Conservation (phyloP, 2,797 vertebrate species). For the Syndactyla subalaris region DNA sequence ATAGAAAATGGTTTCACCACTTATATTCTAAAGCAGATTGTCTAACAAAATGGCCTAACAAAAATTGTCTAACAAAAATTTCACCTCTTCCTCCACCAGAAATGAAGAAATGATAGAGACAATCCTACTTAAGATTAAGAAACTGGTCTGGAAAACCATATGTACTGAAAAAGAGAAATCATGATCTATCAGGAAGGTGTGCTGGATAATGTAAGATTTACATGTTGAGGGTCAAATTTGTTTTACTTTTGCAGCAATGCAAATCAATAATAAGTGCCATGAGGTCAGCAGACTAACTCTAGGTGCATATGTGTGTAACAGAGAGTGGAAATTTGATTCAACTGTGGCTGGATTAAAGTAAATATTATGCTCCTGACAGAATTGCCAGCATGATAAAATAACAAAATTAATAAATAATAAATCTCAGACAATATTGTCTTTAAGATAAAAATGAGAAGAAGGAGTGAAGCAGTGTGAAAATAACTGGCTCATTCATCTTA, state of each 20-base stretch:
- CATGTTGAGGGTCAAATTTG: not conserved
- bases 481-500: conserved; percentile 33
- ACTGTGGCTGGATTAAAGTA: not conserved
- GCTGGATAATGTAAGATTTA: not conserved
- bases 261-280: not conserved
- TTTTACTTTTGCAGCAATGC: not conserved
- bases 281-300: not conserved
- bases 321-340: conserved; percentile 26
- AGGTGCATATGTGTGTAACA: not conserved
- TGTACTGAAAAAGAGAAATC: not conserved
- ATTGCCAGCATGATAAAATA: conserved; percentile 9
- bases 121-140: not conserved
- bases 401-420: conserved; percentile 17
- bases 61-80: not conserved
- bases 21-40: not conserved
- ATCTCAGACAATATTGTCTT: not conserved
- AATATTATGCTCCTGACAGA: not conserved
- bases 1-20: not conserved
- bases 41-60: not conserved
- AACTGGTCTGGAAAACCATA: not conserved
- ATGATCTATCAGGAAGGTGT: not conserved
- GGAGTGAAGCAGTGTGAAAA: conserved; percentile 23
- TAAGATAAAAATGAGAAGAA: conserved; percentile 19
- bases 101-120: not conserved
- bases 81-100: not conserved